Percentiles rank a stretch among this genome's conserved stretches.
Evolutionary conservation across 2,888 invertebrate species (phyloP).

Genomic region (Eilema caniola): DNA sequence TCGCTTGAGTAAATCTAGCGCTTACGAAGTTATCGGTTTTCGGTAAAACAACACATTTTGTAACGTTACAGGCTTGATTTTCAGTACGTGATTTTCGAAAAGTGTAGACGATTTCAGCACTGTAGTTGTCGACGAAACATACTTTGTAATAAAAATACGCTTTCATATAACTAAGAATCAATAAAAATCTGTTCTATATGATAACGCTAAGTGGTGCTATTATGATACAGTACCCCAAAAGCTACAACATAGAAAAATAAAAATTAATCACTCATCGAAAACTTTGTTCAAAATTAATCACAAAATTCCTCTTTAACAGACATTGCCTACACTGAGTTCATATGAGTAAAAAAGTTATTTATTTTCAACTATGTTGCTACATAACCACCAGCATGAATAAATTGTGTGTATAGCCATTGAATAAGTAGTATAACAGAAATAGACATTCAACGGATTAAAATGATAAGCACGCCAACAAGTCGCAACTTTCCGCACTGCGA

Average conservation of each 20-base stretch:
- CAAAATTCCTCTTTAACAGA: not conserved
- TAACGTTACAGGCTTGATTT: not conserved
- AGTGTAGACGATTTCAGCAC: not conserved
- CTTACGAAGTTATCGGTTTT: constrained; percentile 5
- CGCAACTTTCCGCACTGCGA: constrained; percentile 71
- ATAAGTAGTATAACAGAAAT: constrained; percentile 25
- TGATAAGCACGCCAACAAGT: constrained; percentile 51
- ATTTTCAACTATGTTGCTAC: not conserved
- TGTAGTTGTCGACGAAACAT: not conserved
- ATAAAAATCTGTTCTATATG: not conserved
- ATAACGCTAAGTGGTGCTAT: no score
- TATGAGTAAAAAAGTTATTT: not conserved
- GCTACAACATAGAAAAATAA: not conserved
- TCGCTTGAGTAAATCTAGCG: not conserved
- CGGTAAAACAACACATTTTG: constrained; percentile 1
- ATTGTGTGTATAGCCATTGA: not conserved
- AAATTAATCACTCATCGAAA: not conserved
- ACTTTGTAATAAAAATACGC: not conserved
- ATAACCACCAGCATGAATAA: not conserved
- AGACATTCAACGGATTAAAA: constrained; percentile 28
- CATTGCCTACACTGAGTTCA: not conserved
- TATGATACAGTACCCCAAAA: not conserved
- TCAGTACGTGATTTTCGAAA: not conserved
- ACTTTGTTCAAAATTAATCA: not conserved
- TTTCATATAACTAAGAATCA: not conserved